phyloP scores from a whole-genome alignment of 1,140 invertebrate genomes.

The Anoplolepis gracilipes region DNA sequence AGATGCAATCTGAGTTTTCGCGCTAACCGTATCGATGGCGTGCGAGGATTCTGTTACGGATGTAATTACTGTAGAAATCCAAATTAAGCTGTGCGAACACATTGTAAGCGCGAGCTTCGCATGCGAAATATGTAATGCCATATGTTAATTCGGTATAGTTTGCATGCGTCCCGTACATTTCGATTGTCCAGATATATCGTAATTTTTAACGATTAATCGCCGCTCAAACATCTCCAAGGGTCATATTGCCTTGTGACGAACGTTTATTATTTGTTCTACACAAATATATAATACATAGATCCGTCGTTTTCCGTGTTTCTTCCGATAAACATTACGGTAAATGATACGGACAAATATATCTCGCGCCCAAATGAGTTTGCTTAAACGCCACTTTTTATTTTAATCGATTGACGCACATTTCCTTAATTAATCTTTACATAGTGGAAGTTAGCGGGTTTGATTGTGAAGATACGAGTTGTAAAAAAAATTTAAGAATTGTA shows the following conservation, averaged over 20 bases:
- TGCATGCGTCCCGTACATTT: conserved; percentile 78
- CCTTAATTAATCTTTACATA: conserved; percentile 26
- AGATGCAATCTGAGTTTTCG: conserved; percentile 28
- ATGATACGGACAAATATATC: conserved; percentile 59
- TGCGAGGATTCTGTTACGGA: conserved; percentile 56
- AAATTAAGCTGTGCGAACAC: conserved; percentile 58
- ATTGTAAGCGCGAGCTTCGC: conserved; percentile 49
- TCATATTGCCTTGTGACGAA: conserved; percentile 32
- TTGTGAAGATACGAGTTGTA: background rate
- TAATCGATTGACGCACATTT: conserved; percentile 9
- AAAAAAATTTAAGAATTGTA: conserved; percentile 8
- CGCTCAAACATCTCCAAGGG: conserved; percentile 66
- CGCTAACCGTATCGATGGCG: conserved; percentile 61
- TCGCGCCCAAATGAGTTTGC: conserved; percentile 26
- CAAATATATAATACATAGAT: background rate
- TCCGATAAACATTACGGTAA: conserved; percentile 65
- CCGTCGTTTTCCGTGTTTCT: conserved; percentile 1
- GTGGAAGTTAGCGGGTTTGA: background rate
- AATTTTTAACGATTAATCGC: conserved; percentile 81
- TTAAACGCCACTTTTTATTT: background rate
- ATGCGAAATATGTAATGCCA: conserved; percentile 77
- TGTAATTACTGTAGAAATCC: conserved; percentile 75
- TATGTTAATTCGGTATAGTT: conserved; percentile 75
- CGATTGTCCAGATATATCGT: conserved; percentile 72
- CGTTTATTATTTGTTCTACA: conserved; percentile 24